These are phyloP conservation scores for Epinephelus awoara DNA, from an alignment of 2,797 vertebrate genomes.

Conservation along the genomic window DNA sequence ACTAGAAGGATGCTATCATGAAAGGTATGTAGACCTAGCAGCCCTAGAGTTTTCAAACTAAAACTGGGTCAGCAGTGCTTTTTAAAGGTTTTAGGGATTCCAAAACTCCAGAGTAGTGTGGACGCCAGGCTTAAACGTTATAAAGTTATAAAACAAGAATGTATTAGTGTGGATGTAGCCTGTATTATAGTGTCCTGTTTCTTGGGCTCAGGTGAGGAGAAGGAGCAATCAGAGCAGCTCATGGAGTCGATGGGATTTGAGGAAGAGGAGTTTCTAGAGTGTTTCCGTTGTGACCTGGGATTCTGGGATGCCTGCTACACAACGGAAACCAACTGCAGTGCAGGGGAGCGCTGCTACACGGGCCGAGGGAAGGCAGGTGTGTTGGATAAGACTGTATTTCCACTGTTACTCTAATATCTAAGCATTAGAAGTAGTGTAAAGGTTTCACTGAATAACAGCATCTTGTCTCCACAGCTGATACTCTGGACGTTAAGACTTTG, in stretches of 20 bases:
- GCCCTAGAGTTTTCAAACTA: too few relatives aligned
- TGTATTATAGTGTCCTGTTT: conserved; percentile 4
- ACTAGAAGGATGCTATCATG: too few relatives aligned
- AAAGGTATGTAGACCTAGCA: too few relatives aligned
- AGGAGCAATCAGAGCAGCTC: conserved; percentile 52
- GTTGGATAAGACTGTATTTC: conserved; percentile 17
- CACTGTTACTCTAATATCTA: too few relatives aligned
- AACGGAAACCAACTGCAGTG: conserved; percentile 74
- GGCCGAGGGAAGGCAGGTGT: conserved; percentile 80
- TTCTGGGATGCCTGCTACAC: conserved; percentile 83
- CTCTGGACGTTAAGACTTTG: conserved; percentile 78
- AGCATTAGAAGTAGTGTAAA: not conserved
- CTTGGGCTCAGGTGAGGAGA: conserved; percentile 64
- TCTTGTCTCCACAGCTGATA: conserved; percentile 59
- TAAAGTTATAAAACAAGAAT: too few relatives aligned
- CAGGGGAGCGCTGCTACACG: conserved; percentile 78
- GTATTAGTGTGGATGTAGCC: too few relatives aligned
- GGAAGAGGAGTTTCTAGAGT: conserved; percentile 67
- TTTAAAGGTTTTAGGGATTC: too few relatives aligned
- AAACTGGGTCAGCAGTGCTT: too few relatives aligned
- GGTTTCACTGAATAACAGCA: not conserved
- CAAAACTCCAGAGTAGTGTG: too few relatives aligned
- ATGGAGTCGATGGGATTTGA: conserved; percentile 39
- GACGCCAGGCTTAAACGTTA: too few relatives aligned
- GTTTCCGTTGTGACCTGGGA: conserved; percentile 83